Base-by-base conservation (phyloP, 2,888 invertebrate genomes). In the Sphaeridia pumilis region DNA sequence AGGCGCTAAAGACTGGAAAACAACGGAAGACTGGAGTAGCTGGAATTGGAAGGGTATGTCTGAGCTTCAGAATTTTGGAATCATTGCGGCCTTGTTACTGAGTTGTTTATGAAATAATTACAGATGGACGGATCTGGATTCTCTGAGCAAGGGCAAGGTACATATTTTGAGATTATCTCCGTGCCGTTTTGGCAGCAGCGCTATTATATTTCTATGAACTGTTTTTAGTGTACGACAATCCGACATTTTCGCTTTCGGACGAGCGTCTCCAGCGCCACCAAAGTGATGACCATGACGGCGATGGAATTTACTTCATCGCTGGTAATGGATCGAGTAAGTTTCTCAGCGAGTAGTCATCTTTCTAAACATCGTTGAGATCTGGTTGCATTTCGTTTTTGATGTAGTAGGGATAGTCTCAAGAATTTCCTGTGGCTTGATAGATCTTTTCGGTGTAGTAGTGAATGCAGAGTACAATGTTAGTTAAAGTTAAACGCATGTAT, bases 261-360 rank as follows among this genome's bases (percentile, higher is more conserved):
- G 66, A 66, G 42, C 58, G 56, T 35, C 44, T 59, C 34, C 62
- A 62, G 45, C 46, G 58, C 52, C 48, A 55, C 50, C 49, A 46
- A 14, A 52, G 45, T 35, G 52, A 46, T 35, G 52, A 49, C 38
- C 53, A 52, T 41, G 54, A 58, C 76, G 78, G 82, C 81, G 87
- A 88, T 70, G 68, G 87, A 67, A 86, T 89, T 65, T 88, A 85
- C 60, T 90, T 90, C 71, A 88, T 87, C 66, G 89, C 87, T 58
- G 63, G 65, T 31, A 84, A 86, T 75, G 82, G 85, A 70, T 83
- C 82, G 73, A 84, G 87, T 87, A 81, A 82, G 83, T 58, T 42
- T 27, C 7, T 10, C 31, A 31, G 10, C 31, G 31, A 31, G 7
- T 31, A 14, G 14, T 31, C 10, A 10, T 31, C 7, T 31, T n/a